Evolutionary conservation across 2,888 invertebrate species (phyloP).

Genomic region (Parnassius mnemosyne): DNA sequence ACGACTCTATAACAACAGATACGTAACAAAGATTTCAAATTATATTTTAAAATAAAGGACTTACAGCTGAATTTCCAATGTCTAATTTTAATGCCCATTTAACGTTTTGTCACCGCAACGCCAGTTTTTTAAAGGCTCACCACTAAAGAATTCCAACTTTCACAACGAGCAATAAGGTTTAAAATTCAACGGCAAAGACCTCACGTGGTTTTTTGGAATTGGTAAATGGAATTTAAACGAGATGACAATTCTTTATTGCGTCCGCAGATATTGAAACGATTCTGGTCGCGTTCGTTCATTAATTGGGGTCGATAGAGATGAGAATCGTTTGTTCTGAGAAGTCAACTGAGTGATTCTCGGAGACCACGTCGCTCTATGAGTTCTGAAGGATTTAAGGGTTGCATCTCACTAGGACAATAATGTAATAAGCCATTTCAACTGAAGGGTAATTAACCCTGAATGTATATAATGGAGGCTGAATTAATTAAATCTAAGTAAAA

Average conservation of each 20-base stretch:
- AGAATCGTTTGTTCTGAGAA: conserved; percentile 48
- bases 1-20: conserved; percentile 68
- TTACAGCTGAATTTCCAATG: conserved; percentile 46
- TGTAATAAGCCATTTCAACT: too few species aligned
- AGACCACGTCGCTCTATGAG: conserved; percentile 33
- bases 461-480: too few species aligned
- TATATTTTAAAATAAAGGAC: conserved; percentile 22
- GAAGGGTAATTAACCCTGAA: too few species aligned
- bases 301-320: conserved; percentile 55
- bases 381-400: conserved; percentile 34
- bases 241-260: conserved; percentile 65
- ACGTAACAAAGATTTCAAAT: conserved; percentile 40
- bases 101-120: conserved; percentile 71
- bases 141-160: conserved; percentile 70
- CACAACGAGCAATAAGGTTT: conserved; percentile 49
- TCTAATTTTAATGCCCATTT: conserved; percentile 45
- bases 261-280: conserved; percentile 45
- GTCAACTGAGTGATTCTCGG: conserved; percentile 53
- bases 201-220: conserved; percentile 48
- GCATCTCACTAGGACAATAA: conserved; percentile 40
- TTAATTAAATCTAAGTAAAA: too few species aligned
- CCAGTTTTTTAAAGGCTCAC: conserved; percentile 63
- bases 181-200: conserved; percentile 42
- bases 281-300: conserved; percentile 51
- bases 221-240: conserved; percentile 72